Evolutionary conservation across 2,797 vertebrate species (phyloP).

Genomic region (Acipenser ruthenus): DNA sequence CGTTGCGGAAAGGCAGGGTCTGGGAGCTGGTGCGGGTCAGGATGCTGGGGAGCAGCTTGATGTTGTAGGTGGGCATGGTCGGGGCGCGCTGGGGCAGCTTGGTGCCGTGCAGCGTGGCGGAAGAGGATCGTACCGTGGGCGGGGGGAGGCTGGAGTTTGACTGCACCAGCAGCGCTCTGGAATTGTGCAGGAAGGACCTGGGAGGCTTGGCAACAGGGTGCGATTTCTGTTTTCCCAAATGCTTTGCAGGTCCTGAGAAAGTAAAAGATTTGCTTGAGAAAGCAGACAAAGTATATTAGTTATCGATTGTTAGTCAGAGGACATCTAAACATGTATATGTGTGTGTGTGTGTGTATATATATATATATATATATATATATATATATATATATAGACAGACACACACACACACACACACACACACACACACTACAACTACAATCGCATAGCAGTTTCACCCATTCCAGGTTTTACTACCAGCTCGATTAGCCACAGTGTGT

Average conservation of each 20-base stretch:
- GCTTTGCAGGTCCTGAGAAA: no score
- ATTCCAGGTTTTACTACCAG: no score
- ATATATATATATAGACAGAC: no score
- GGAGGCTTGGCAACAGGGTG: constrained; percentile 25
- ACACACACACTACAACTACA: no score
- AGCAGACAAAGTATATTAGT: constrained; percentile 4
- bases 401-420: no score
- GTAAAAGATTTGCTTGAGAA: no score
- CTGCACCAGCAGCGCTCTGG: constrained; percentile 15
- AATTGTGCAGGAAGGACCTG: constrained; percentile 17
- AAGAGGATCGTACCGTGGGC: constrained; percentile 13
- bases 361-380: no score
- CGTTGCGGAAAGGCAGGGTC: constrained; percentile 15
- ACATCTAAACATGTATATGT: no score
- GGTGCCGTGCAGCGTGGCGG: not conserved
- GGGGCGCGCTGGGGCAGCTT: constrained; percentile 13
- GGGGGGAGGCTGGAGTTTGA: constrained; percentile 24
- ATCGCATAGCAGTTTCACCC: no score
- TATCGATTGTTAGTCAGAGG: not conserved
- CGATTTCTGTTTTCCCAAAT: no score
- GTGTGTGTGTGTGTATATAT: no score
- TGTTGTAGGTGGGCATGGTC: constrained; percentile 49
- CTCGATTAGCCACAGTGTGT: no score
- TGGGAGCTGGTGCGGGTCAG: constrained; percentile 32
- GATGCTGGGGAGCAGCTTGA: constrained; percentile 49